Conservation (phyloP, 2,113 vertebrate genomes). For the mouse (Mus musculus) region GRCm39 chr3:143161001-143161500, state of each 20-base stretch:
- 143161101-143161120: slow-evolving; percentile 82
- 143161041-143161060: slow-evolving; percentile 81
- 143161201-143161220: slow-evolving; percentile 41
- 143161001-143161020: slow-evolving; percentile 66
- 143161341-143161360: not conserved
- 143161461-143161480: slow-evolving; percentile 56
- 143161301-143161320: not conserved
- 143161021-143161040: slow-evolving; percentile 78
- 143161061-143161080: slow-evolving; percentile 80
- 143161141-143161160: slow-evolving; percentile 78
- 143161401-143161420: slow-evolving; percentile 59
- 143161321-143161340: slow-evolving; percentile 20
- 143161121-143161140: slow-evolving; percentile 79
- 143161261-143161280: slow-evolving; percentile 12
- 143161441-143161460: slow-evolving; percentile 72
- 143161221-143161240: slow-evolving; percentile 49
- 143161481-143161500: slow-evolving; percentile 57
- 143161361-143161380: slow-evolving; percentile 26
- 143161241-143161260: slow-evolving; percentile 29
- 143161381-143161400: slow-evolving; percentile 36
- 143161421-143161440: not conserved
- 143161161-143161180: slow-evolving; percentile 71
- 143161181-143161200: slow-evolving; percentile 65
- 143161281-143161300: not conserved
- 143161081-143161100: slow-evolving; percentile 81